phyloP scores from a whole-genome alignment of 2,797 vertebrate species.

The Sebastes flavidus region DNA sequence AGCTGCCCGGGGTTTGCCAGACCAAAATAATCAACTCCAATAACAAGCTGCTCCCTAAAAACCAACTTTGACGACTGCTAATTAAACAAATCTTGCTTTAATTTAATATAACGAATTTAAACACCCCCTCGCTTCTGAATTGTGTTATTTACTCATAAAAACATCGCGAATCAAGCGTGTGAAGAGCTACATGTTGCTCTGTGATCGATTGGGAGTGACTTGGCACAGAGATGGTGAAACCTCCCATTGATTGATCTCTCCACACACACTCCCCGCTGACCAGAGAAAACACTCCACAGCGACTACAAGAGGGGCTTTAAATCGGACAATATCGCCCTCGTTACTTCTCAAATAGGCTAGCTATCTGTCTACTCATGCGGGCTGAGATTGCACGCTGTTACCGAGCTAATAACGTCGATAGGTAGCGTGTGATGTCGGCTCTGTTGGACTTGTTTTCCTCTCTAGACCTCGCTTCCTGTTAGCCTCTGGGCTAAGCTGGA shows the following conservation, averaged over 20 bases:
- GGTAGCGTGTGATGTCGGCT: slow-evolving; percentile 72
- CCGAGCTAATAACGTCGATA: neutral
- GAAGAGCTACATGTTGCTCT: slow-evolving; percentile 8
- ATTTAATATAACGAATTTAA: rapidly evolving
- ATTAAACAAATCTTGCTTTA: neutral
- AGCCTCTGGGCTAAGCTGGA: slow-evolving; percentile 70
- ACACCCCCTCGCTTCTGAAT: rapidly evolving
- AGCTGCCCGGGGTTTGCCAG: slow-evolving; percentile 62
- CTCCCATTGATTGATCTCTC: slow-evolving; percentile 83
- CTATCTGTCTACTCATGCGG: neutral
- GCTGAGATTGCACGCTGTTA: neutral
- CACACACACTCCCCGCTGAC: slow-evolving; percentile 80
- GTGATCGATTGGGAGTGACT: slow-evolving; percentile 64
- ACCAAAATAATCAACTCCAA: slow-evolving; percentile 57
- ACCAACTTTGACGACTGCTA: rapidly evolving
- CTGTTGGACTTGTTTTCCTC: slow-evolving; percentile 76
- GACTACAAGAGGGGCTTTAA: slow-evolving; percentile 75
- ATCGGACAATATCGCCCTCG: slow-evolving; percentile 48
- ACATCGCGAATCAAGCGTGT: rapidly evolving
- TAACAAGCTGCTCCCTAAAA: neutral
- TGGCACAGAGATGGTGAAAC: slow-evolving; percentile 60
- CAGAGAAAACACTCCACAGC: slow-evolving; percentile 74
- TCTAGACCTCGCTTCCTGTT: slow-evolving; percentile 75
- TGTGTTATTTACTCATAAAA: neutral
- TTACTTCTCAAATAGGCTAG: slow-evolving; percentile 38